A percentile compares a stretch with the other conserved stretches of the same genome.
phyloP scores from a whole-genome alignment of 2,888 invertebrate species.

The Lamproptera curius region DNA sequence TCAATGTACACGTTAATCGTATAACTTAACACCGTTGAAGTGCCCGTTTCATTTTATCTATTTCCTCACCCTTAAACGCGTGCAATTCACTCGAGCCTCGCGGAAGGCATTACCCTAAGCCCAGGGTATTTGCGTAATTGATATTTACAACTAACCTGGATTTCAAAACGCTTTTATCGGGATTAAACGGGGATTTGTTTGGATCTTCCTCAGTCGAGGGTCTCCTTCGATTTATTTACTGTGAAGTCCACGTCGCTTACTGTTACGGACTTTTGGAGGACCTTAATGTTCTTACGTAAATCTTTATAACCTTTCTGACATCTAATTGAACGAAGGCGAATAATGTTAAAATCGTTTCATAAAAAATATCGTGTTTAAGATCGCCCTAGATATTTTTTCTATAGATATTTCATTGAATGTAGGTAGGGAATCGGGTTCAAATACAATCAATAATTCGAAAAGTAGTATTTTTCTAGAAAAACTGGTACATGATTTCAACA shows the following conservation, averaged over 20 bases:
- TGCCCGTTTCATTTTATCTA: conserved; percentile 18
- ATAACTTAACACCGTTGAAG: conserved; percentile 5
- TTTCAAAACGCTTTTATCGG: conserved; percentile 57
- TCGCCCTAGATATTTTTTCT: no score
- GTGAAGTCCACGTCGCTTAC: conserved; percentile 47
- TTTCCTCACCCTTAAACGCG: conserved; percentile 31
- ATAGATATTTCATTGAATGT: no score
- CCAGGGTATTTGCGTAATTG: conserved; percentile 72
- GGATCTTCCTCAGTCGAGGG: conserved; percentile 60
- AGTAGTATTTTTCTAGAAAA: no score
- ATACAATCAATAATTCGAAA: no score
- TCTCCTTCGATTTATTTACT: conserved; percentile 67
- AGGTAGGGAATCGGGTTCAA: no score
- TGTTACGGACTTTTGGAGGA: conserved; percentile 19
- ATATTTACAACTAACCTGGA: conserved; percentile 78
- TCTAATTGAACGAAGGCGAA: no score
- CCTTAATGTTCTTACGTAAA: neutral
- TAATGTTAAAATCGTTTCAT: no score
- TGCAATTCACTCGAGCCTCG: conserved; percentile 36
- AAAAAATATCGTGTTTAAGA: no score
- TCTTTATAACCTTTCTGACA: no score
- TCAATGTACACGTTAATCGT: conserved; percentile 7
- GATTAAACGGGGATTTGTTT: conserved; percentile 69
- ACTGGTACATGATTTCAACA: no score
- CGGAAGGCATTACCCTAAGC: conserved; percentile 51